Percentiles rank a stretch among this genome's conserved stretches.
phyloP scores from a whole-genome alignment of 2,113 vertebrate species.

The Lophius piscatorius region DNA sequence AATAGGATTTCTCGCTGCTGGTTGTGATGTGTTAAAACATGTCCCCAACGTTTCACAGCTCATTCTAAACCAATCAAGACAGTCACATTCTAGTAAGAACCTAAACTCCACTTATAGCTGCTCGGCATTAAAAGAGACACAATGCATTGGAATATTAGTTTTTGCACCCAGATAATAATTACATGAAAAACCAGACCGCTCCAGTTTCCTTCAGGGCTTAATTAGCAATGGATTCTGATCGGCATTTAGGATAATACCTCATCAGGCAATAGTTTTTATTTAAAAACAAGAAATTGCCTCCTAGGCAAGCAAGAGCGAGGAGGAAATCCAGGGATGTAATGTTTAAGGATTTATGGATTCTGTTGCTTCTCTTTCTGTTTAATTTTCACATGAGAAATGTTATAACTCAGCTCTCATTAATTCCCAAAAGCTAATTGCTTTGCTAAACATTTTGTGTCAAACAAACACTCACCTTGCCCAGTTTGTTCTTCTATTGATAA shows the following conservation, averaged over 20 bases:
- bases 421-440: neutral
- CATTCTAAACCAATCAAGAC: neutral
- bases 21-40: neutral
- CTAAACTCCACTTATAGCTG: neutral
- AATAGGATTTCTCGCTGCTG: neutral
- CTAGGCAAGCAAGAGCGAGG: constrained; percentile 11
- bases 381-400: neutral
- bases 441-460: neutral
- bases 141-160: neutral
- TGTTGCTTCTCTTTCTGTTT: constrained; percentile 1
- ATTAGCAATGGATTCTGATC: constrained; percentile 23
- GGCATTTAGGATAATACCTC: constrained; percentile 21
- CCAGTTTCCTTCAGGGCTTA: constrained; percentile 25
- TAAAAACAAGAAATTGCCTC: constrained; percentile 11
- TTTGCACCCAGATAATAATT: constrained; percentile 36
- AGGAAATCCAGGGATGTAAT: neutral
- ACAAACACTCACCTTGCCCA: constrained; percentile 6
- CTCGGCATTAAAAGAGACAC: neutral
- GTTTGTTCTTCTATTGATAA: constrained; percentile 45
- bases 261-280: constrained; percentile 24
- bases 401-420: constrained; percentile 2
- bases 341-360: neutral
- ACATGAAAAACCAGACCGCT: constrained; percentile 4
- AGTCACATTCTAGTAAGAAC: neutral
- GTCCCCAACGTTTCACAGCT: neutral